A percentile compares a stretch with the other conserved stretches of the same genome.
Conservation (phyloP, 2,113 vertebrate genomes). For the Nettapus auritus region DNA sequence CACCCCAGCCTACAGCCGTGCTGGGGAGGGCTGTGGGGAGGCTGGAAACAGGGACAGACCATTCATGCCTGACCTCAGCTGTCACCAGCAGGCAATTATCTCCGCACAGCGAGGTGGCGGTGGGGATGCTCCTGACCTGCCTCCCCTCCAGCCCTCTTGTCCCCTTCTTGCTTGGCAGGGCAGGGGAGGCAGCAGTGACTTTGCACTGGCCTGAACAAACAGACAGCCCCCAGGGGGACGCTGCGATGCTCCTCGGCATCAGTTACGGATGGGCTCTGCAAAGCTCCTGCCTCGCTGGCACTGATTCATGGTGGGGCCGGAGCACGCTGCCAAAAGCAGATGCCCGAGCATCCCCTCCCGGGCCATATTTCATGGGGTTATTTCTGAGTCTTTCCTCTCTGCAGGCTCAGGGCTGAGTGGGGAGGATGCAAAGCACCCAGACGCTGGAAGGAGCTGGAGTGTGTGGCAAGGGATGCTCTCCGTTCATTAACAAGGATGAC, state of each 20-base stretch:
- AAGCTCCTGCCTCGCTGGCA: background rate
- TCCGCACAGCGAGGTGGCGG: background rate
- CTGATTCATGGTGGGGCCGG: background rate
- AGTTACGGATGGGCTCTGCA: background rate
- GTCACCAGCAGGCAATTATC: slow-evolving; percentile 64
- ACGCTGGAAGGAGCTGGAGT: background rate
- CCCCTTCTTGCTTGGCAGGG: fast-evolving
- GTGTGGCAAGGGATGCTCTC: slow-evolving; percentile 8
- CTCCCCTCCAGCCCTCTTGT: background rate
- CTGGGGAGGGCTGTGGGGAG: background rate
- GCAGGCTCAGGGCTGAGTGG: background rate
- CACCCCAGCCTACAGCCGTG: too few species aligned
- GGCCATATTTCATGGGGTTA: background rate
- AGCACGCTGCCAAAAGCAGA: too few species aligned
- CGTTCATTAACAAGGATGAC: slow-evolving; percentile 49
- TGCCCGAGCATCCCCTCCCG: too few species aligned
- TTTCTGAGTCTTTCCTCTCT: background rate
- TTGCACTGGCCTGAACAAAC: fast-evolving
- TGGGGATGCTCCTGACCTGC: background rate
- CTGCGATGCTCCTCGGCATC: background rate
- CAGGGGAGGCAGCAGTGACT: background rate
- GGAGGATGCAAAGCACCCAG: background rate
- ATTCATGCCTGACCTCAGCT: slow-evolving; percentile 64
- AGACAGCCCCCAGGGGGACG: background rate
- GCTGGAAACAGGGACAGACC: background rate